Base-by-base conservation (phyloP, 2,113 vertebrate species). In the Microcebus griseorufus region DNA sequence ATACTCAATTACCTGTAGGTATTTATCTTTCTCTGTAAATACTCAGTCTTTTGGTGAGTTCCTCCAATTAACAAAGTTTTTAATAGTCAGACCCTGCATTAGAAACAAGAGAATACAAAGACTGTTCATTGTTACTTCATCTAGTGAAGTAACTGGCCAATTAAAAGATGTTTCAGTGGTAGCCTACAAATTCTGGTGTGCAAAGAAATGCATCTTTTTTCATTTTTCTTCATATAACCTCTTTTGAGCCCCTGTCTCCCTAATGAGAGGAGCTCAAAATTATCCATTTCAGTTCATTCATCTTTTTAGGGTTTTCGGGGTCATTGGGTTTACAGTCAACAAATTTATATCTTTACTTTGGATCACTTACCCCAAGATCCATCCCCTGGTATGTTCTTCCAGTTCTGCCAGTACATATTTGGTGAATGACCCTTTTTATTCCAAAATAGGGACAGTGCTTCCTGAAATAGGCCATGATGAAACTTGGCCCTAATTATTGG, bases 321-420 rank as follows among this genome's bases (percentile, higher is more conserved):
- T 90, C 64, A 86, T 86, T 8, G 39, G 51, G 2, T 90, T 94
- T 82, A 78, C 1, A 55, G 5, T 90, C 51, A 69, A 80, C 60
- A 90, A 76, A 65, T 85, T 5, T 70, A 1, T 39, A 23, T 65
- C 39, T 67, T 95, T 67, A 53, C 58, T 9, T 80, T 27, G 34
- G 34, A n/a, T 34, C 69, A 83, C 81, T 78, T 78, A 55, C 70
- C 65, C 62, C 45, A 62, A 80, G 65, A 80, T 75, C 48, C 58
- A 90, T 90, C 65, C 60, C 75, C 34, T 85, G 48, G 5, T 85
- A 65, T 82, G 65, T 85, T 93, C 69, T 85, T 93, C 62, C n/a
- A 9, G 32, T 55, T 82, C 45, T 53, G 16, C 37, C 45, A 27
- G 27, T 58, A 70, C 3, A 1, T 12, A 39, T 64, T 65, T 84